These are phyloP conservation scores for Panagrolaimus sp. DNA, from an alignment of 1,140 invertebrate species.

Conservation along the genomic window DNA sequence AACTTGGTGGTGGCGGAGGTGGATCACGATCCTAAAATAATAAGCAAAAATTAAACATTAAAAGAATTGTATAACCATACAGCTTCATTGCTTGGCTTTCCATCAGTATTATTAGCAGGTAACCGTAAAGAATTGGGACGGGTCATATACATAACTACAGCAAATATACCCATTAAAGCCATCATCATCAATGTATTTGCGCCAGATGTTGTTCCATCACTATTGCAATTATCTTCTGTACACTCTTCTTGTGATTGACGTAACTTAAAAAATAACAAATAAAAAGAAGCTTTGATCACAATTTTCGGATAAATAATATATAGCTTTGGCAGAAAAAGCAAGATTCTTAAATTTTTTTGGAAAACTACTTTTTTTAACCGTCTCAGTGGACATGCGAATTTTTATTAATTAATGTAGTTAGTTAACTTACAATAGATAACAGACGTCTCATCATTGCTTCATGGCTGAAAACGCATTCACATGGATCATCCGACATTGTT, in stretches of 20 bases:
- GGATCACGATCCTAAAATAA: constrained; percentile 1
- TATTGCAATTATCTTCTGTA: background rate
- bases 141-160: constrained; percentile 9
- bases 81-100: background rate
- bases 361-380: too few relatives aligned
- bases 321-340: too few relatives aligned
- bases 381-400: too few relatives aligned
- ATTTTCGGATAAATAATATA: too few relatives aligned
- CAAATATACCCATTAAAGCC: constrained; percentile 1
- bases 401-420: too few relatives aligned
- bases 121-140: background rate
- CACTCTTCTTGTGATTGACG: constrained; percentile 7
- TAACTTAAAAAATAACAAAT: too few relatives aligned
- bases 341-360: too few relatives aligned
- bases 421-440: constrained; percentile 24
- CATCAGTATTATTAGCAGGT: background rate
- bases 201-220: background rate
- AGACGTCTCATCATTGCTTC: constrained; percentile 33
- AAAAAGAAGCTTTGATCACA: too few relatives aligned
- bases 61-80: too few relatives aligned
- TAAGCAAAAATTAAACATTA: too few relatives aligned
- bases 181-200: constrained; percentile 7
- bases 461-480: constrained; percentile 36
- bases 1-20: background rate
- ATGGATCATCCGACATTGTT: constrained; percentile 21